Percentiles rank a stretch among this genome's conserved stretches.
Conservation (phyloP, 2,113 vertebrate species). For the Podarcis cretensis region DNA sequence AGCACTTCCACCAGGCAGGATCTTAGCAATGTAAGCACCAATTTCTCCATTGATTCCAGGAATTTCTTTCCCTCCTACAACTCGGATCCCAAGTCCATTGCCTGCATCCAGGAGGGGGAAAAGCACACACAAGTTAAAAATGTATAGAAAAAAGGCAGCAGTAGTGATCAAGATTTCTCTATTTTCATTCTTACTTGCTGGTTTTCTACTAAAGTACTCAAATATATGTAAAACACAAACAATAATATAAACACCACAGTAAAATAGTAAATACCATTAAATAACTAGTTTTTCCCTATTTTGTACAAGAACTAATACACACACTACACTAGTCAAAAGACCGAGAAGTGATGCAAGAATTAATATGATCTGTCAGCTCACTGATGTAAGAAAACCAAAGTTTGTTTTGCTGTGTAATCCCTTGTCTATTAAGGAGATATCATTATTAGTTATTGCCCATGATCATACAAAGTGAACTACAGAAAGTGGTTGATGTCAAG, state of each 20-base stretch:
- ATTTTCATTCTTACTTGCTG: not conserved
- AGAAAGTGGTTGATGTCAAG: too few species aligned
- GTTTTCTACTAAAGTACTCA: not conserved
- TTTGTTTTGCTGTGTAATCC: too few species aligned
- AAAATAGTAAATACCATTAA: too few species aligned
- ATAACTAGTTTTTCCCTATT: too few species aligned
- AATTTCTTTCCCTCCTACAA: conserved; percentile 97
- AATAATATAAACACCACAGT: too few species aligned
- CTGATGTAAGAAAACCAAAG: too few species aligned
- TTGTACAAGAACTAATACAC: too few species aligned
- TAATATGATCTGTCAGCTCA: too few species aligned
- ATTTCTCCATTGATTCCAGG: conserved; percentile 90
- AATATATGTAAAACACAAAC: not conserved
- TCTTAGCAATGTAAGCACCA: conserved; percentile 94
- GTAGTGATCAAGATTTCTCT: conserved; percentile 22
- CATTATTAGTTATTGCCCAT: not conserved
- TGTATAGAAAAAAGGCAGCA: conserved; percentile 31
- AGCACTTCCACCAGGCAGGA: conserved; percentile 89
- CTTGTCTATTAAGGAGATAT: not conserved
- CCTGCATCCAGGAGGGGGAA: conserved; percentile 75
- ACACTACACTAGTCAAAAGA: too few species aligned
- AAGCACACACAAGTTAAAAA: conserved; percentile 12
- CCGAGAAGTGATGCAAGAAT: too few species aligned
- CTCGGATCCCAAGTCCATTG: conserved; percentile 92
- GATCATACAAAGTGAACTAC: too few species aligned